These are phyloP conservation scores for Chrosomus eos DNA, from an alignment of 2,797 vertebrate genomes.

Conservation along the genomic window DNA sequence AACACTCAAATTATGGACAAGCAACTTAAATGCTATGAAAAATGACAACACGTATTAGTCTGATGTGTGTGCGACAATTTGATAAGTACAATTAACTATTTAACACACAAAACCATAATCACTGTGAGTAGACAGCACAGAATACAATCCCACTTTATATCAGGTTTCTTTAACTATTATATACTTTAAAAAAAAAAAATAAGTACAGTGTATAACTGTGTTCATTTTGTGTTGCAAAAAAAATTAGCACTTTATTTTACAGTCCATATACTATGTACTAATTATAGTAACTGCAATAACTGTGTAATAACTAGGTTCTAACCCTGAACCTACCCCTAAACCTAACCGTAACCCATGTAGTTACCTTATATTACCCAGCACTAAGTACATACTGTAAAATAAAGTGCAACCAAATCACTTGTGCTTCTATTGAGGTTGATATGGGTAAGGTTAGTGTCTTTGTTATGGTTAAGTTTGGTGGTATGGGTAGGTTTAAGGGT, in stretches of 20 bases:
- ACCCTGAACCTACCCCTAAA: too few species aligned
- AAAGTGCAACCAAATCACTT: background rate
- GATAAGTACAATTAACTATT: background rate
- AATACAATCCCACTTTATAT: background rate
- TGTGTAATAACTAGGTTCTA: too few species aligned
- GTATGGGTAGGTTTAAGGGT: background rate
- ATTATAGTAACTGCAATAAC: too few species aligned
- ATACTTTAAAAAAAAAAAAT: background rate
- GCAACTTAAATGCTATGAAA: background rate
- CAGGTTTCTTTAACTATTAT: background rate
- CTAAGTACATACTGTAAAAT: too few species aligned
- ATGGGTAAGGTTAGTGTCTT: background rate
- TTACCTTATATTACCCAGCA: too few species aligned
- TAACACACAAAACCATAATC: background rate
- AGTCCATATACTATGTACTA: too few species aligned
- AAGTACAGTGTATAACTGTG: background rate
- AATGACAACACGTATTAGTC: background rate
- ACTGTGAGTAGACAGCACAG: background rate
- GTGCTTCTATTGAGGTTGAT: background rate
- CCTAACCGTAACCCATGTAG: too few species aligned
- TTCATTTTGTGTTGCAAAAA: too few species aligned
- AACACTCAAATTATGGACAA: conserved; percentile 28
- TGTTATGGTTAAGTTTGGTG: too few species aligned
- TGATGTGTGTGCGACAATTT: background rate
- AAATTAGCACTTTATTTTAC: too few species aligned